Conservation (phyloP, 2,113 vertebrate species). For the Aramus guarauna region DNA sequence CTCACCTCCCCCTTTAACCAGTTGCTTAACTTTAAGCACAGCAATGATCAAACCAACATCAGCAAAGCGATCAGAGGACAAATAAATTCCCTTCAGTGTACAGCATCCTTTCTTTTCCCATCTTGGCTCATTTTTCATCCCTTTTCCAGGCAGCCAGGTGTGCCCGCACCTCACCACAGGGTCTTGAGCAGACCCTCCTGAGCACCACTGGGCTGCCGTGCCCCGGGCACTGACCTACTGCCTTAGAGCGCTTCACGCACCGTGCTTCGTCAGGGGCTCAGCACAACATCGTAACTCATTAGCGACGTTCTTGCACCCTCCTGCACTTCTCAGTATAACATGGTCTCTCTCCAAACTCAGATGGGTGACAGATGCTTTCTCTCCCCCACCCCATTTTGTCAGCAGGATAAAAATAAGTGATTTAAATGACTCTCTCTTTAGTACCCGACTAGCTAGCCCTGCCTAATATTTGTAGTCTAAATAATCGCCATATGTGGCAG, state of each 20-base stretch:
- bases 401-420: constrained; percentile 57
- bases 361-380: constrained; percentile 47
- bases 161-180: fast-evolving
- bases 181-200: background rate
- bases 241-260: fast-evolving
- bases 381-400: background rate
- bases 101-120: background rate
- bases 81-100: fast-evolving
- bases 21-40: background rate
- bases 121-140: background rate
- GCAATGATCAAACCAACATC: background rate
- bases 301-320: background rate
- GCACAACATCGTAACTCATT: background rate
- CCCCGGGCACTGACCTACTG: background rate
- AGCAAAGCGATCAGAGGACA: background rate
- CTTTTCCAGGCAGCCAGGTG: background rate
- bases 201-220: background rate
- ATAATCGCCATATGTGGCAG: constrained; percentile 54
- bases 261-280: fast-evolving
- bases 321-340: background rate
- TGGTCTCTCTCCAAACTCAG: background rate
- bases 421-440: constrained; percentile 9
- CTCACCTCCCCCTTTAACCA: background rate
- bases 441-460: constrained; percentile 16
- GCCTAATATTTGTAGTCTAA: constrained; percentile 55